Conservation (phyloP, 2,888 invertebrate genomes). For the Stenchaetothrips biformis region DNA sequence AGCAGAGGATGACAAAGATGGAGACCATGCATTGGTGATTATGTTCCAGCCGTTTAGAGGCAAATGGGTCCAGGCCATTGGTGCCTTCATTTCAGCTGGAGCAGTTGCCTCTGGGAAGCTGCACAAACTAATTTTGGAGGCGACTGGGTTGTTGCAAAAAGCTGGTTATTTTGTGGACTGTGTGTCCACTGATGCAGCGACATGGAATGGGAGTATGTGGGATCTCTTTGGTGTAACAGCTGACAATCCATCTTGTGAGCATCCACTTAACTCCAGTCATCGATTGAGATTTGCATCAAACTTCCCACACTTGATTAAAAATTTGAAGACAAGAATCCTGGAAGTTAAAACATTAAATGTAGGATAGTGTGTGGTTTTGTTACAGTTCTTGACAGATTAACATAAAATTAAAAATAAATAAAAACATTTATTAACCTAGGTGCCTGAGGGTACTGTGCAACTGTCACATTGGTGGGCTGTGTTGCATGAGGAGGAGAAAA, state of each 20-base stretch:
- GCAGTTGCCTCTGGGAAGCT: constrained; percentile 16
- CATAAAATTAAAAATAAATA: not conserved
- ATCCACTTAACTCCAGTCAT: constrained; percentile 4
- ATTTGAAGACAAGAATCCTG: not conserved
- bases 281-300: constrained; percentile 20
- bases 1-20: not conserved
- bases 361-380: not conserved
- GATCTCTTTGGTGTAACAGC: constrained; percentile 26
- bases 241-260: not conserved
- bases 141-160: constrained; percentile 23
- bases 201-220: constrained; percentile 31
- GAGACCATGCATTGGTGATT: constrained; percentile 30
- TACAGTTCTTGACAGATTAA: not conserved
- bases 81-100: constrained; percentile 24
- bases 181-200: constrained; percentile 26
- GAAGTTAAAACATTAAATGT: not conserved
- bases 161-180: constrained; percentile 26
- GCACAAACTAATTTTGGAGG: constrained; percentile 30
- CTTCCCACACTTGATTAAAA: constrained; percentile 26
- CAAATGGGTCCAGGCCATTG: constrained; percentile 31
- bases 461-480: not conserved
- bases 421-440: not conserved
- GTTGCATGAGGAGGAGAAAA: not conserved
- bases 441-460: not conserved
- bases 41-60: constrained; percentile 31